Conservation (phyloP, 2,888 invertebrate species). For the Synanthedon vespiformis region DNA sequence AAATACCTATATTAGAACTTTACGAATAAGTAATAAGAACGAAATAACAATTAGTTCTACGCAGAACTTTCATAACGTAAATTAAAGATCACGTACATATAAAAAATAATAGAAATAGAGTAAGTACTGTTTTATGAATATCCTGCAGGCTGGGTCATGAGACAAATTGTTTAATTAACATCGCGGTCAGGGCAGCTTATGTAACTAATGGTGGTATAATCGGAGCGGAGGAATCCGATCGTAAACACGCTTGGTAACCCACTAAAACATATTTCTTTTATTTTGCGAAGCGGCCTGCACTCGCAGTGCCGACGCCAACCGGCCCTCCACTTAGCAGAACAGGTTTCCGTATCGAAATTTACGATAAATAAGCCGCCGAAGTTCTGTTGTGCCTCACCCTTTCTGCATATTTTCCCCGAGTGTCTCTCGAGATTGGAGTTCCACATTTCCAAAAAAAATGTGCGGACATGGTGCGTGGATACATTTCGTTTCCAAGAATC, state of each 20-base stretch:
- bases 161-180: conserved; percentile 53
- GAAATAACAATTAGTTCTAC: too few species aligned
- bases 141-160: conserved; percentile 10
- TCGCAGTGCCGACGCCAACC: conserved; percentile 28
- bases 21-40: too few species aligned
- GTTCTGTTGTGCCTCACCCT: conserved; percentile 22
- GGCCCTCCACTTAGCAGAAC: conserved; percentile 47
- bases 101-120: too few species aligned
- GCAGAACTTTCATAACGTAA: too few species aligned
- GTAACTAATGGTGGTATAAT: conserved; percentile 62
- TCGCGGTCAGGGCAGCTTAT: conserved; percentile 38
- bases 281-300: conserved; percentile 50
- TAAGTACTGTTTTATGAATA: too few species aligned
- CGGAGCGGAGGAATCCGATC: conserved; percentile 52
- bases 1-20: too few species aligned
- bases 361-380: conserved; percentile 47
- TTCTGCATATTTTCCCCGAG: conserved; percentile 36
- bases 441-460: conserved; percentile 12
- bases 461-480: neutral
- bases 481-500: neutral
- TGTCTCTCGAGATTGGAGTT: conserved; percentile 13
- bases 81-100: too few species aligned
- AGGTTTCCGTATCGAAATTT: conserved; percentile 58
- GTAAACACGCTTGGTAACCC: conserved; percentile 67
- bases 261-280: conserved; percentile 71